Percentiles rank a stretch among this genome's conserved stretches.
Conservation (phyloP, 2,797 vertebrate genomes). For the Gobio occitaniae region DNA sequence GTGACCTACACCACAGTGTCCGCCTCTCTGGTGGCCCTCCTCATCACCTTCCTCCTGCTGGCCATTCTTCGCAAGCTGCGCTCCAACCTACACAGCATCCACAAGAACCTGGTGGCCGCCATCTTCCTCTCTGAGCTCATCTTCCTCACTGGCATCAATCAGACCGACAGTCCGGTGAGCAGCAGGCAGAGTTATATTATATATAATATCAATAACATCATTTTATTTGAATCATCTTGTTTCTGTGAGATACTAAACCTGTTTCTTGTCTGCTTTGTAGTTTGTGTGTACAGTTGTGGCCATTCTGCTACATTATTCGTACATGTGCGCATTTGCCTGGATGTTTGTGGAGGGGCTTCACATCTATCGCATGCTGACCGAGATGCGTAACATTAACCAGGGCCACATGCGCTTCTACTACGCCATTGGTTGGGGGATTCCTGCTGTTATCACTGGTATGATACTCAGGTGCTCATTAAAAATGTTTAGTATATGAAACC, state of each 20-base stretch:
- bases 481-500: neutral
- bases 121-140: constrained; percentile 86
- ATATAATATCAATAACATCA: neutral
- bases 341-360: constrained; percentile 88
- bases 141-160: constrained; percentile 86
- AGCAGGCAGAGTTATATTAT: neutral
- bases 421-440: constrained; percentile 86
- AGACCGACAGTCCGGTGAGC: constrained; percentile 85
- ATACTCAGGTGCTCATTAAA: neutral
- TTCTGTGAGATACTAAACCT: neutral
- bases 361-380: constrained; percentile 87
- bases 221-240: neutral
- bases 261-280: constrained; percentile 66
- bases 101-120: constrained; percentile 82
- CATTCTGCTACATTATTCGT: constrained; percentile 86
- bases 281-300: constrained; percentile 85
- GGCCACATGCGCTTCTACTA: constrained; percentile 90
- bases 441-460: constrained; percentile 87
- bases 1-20: constrained; percentile 83
- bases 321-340: constrained; percentile 88
- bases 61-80: constrained; percentile 76
- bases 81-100: constrained; percentile 87
- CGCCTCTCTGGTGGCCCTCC: constrained; percentile 81
- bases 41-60: constrained; percentile 84
- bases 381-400: constrained; percentile 85